Conservation (phyloP, 2,888 invertebrate genomes). For the Rhopalosiphum nymphaeae region DNA sequence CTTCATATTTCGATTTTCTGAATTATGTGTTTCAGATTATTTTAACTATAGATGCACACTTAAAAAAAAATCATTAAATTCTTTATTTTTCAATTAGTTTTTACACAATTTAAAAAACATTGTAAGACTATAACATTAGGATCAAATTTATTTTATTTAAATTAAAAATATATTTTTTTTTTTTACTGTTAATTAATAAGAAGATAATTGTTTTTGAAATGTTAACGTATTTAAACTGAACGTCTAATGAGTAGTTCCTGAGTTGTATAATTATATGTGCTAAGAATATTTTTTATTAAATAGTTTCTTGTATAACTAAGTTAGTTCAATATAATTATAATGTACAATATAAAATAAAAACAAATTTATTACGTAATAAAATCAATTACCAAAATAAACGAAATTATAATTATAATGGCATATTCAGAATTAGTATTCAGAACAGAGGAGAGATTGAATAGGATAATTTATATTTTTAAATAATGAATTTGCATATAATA, state of each 20-base stretch:
- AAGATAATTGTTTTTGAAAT: too few species aligned
- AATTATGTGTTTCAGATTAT: background rate
- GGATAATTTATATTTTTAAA: background rate
- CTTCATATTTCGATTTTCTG: background rate
- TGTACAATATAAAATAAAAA: background rate
- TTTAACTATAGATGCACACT: background rate
- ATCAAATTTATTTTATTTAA: too few species aligned
- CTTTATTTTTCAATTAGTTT: background rate
- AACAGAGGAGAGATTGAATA: background rate
- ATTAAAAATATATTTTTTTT: too few species aligned
- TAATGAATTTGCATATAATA: background rate
- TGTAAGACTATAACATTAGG: too few species aligned
- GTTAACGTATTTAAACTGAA: too few species aligned
- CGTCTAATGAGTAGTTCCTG: too few species aligned
- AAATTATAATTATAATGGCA: background rate
- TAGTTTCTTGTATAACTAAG: background rate
- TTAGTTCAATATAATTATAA: background rate
- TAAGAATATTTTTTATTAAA: too few species aligned
- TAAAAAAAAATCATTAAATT: background rate
- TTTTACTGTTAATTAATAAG: too few species aligned
- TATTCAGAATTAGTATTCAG: background rate
- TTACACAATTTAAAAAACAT: too few species aligned
- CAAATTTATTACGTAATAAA: background rate
- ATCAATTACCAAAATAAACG: background rate
- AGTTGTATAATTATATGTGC: too few species aligned